Evolutionary conservation across 1,140 invertebrate genomes (phyloP).

Genomic region (Idris sp.): DNA sequence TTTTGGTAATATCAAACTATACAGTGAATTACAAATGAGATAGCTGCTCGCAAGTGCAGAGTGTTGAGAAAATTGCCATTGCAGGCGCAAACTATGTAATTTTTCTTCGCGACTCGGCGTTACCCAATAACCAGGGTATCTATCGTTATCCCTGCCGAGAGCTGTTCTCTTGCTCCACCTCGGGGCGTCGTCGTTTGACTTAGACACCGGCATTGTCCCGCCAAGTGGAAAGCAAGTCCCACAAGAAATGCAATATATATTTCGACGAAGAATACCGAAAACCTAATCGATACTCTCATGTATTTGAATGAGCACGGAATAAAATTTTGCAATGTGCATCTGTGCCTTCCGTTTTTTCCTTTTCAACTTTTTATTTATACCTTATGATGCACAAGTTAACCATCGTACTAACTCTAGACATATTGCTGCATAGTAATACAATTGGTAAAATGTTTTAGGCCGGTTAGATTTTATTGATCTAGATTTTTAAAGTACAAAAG

Average conservation of each 20-base stretch:
- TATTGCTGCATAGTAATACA: no score
- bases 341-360: constrained; percentile 26
- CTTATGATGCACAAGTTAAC: no score
- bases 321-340: constrained; percentile 51
- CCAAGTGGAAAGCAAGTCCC: constrained; percentile 39
- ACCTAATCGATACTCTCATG: constrained; percentile 55
- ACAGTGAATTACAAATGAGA: constrained; percentile 47
- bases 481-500: no score
- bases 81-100: constrained; percentile 35
- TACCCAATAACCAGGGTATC: constrained; percentile 40
- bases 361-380: no score
- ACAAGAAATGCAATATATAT: constrained; percentile 56
- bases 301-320: constrained; percentile 48
- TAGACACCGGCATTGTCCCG: constrained; percentile 31
- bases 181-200: constrained; percentile 10
- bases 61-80: constrained; percentile 29
- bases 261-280: constrained; percentile 45
- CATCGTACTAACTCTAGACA: no score
- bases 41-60: constrained; percentile 1
- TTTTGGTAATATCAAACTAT: constrained; percentile 46
- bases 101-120: constrained; percentile 33
- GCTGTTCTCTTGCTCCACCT: neutral
- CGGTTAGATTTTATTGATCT: no score
- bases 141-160: neutral
- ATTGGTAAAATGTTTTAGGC: no score